Conservation (phyloP, 2,888 invertebrate species). For the Drosophila lacicola region DNA sequence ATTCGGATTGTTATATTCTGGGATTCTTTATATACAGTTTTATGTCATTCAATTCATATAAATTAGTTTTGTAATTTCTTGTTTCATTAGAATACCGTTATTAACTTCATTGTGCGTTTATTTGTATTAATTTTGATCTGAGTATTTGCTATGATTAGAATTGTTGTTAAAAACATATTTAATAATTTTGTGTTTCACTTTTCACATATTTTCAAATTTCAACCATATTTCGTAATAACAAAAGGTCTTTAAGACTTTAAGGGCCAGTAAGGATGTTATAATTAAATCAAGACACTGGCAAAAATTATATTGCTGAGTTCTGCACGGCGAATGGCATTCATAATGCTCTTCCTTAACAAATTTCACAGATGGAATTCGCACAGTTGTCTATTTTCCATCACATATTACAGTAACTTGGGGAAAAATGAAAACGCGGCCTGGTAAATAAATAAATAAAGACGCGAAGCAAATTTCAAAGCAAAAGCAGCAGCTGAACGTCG, state of each 20-base stretch:
- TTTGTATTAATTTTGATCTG: conserved; percentile 57
- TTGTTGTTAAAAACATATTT: background rate
- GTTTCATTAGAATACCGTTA: conserved; percentile 63
- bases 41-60: conserved; percentile 15
- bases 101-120: conserved; percentile 76
- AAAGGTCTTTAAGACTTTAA: too few species aligned
- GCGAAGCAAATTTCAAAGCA: conserved; percentile 75
- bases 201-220: background rate
- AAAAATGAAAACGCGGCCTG: conserved; percentile 40
- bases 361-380: conserved; percentile 14
- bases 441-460: conserved; percentile 80
- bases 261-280: too few species aligned
- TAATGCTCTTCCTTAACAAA: background rate
- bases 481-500: conserved; percentile 61
- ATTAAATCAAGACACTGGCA: background rate
- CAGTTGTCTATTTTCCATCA: conserved; percentile 13
- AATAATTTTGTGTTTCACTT: background rate
- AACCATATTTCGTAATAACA: too few species aligned
- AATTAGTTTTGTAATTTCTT: conserved; percentile 32
- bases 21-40: conserved; percentile 7
- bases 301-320: background rate
- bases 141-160: conserved; percentile 40
- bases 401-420: conserved; percentile 12
- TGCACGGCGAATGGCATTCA: background rate
- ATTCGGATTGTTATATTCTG: conserved; percentile 13